Conservation (phyloP, 2,113 vertebrate species). For the Heptranchias perlo region DNA sequence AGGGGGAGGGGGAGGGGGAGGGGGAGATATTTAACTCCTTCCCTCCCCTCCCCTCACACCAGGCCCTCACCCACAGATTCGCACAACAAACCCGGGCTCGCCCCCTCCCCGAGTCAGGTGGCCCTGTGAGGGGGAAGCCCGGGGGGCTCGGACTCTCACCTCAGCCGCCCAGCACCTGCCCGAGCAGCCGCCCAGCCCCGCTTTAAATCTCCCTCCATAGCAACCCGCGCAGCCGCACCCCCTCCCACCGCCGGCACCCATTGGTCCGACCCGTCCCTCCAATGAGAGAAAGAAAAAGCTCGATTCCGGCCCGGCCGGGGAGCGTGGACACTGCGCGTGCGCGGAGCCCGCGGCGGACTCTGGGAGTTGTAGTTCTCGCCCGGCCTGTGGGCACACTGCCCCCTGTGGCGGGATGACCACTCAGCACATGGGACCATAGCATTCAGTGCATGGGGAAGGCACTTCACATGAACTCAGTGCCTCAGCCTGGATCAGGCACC, state of each 20-base stretch:
- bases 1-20: slow-evolving; percentile 46
- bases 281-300: neutral
- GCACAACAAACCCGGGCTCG: too few relatives aligned
- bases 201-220: neutral
- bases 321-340: neutral
- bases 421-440: neutral
- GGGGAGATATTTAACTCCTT: too few relatives aligned
- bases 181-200: neutral
- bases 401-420: neutral
- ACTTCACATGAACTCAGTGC: neutral
- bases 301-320: neutral
- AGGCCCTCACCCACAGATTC: too few relatives aligned
- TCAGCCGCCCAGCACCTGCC: too few relatives aligned
- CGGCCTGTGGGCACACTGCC: neutral
- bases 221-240: too few relatives aligned
- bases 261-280: neutral
- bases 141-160: too few relatives aligned
- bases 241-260: neutral
- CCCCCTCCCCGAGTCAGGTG: neutral
- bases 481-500: neutral
- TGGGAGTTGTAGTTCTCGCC: neutral
- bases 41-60: slow-evolving; percentile 54
- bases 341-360: rapidly evolving
- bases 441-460: neutral
- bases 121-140: too few relatives aligned